Conservation (phyloP, 2,888 invertebrate genomes). For the Coremacera marginata region DNA sequence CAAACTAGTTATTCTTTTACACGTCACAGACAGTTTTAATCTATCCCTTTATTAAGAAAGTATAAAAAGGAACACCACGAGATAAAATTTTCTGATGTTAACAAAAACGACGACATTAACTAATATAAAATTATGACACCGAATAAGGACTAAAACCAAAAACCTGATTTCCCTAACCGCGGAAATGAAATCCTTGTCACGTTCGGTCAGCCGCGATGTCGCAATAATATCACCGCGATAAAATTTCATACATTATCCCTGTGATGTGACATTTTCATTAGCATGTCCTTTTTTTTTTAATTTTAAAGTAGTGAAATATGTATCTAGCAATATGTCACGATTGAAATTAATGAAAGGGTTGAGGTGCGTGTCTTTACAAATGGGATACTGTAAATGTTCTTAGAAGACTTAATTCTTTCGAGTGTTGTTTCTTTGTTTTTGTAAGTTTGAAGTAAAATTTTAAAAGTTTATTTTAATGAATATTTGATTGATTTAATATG, state of each 20-base stretch:
- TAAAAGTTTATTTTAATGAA: background rate
- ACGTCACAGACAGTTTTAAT: too few relatives aligned
- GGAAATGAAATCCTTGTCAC: slow-evolving; percentile 42
- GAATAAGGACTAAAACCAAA: slow-evolving; percentile 4
- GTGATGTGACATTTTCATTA: slow-evolving; percentile 42
- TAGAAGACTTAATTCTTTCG: background rate
- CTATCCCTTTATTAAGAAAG: too few relatives aligned
- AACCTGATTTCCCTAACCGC: slow-evolving; percentile 41
- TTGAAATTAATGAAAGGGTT: background rate
- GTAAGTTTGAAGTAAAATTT: background rate
- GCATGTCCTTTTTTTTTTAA: slow-evolving; percentile 31
- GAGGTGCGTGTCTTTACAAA: background rate
- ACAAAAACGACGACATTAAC: too few relatives aligned
- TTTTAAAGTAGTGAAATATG: slow-evolving; percentile 5
- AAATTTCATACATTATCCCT: slow-evolving; percentile 34
- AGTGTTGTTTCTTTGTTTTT: background rate
- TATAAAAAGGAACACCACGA: too few relatives aligned
- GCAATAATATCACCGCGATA: slow-evolving; percentile 35
- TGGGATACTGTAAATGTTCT: background rate
- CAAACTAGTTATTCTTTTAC: too few relatives aligned
- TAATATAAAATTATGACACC: too few relatives aligned
- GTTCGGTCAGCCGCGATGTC: slow-evolving; percentile 44
- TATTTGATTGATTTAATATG: too few relatives aligned
- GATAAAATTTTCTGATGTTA: too few relatives aligned
- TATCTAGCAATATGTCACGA: background rate